These are phyloP conservation scores for Candidula unifasciata DNA, from an alignment of 2,888 invertebrate species.

Conservation along the genomic window DNA sequence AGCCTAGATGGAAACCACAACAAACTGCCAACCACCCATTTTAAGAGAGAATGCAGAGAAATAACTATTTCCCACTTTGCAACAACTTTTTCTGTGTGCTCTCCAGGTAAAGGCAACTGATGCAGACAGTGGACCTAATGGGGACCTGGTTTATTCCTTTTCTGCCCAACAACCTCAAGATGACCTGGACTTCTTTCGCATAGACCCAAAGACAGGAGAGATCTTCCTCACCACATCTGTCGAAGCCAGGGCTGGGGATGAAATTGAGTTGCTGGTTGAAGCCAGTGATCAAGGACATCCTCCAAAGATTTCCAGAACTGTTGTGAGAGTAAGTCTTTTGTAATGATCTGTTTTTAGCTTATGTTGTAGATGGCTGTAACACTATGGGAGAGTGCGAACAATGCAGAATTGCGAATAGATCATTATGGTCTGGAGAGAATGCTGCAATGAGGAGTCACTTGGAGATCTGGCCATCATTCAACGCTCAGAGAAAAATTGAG, in stretches of 20 bases:
- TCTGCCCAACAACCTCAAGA: constrained; percentile 52
- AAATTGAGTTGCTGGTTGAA: constrained; percentile 52
- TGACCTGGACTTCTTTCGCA: constrained; percentile 47
- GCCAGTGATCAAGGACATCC: constrained; percentile 54
- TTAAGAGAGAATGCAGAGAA: too few relatives aligned
- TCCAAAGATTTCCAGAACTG: constrained; percentile 48
- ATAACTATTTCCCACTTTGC: neutral
- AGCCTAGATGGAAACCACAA: too few relatives aligned
- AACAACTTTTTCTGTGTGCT: neutral
- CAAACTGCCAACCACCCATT: too few relatives aligned
- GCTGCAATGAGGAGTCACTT: too few relatives aligned
- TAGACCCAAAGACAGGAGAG: constrained; percentile 47
- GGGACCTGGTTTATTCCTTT: constrained; percentile 53
- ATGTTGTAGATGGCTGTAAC: too few relatives aligned
- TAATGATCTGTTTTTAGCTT: too few relatives aligned
- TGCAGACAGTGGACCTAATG: constrained; percentile 49
- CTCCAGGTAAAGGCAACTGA: constrained; percentile 51
- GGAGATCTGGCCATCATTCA: too few relatives aligned
- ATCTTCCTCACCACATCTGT: constrained; percentile 48
- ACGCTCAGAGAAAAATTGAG: too few relatives aligned
- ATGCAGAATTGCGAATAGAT: too few relatives aligned
- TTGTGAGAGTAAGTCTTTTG: constrained; percentile 35
- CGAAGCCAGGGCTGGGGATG: constrained; percentile 50
- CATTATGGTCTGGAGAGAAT: too few relatives aligned
- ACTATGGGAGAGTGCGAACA: too few relatives aligned